Evolutionary conservation across 2,888 invertebrate species (phyloP).

Genomic region (Cerastoderma edule): DNA sequence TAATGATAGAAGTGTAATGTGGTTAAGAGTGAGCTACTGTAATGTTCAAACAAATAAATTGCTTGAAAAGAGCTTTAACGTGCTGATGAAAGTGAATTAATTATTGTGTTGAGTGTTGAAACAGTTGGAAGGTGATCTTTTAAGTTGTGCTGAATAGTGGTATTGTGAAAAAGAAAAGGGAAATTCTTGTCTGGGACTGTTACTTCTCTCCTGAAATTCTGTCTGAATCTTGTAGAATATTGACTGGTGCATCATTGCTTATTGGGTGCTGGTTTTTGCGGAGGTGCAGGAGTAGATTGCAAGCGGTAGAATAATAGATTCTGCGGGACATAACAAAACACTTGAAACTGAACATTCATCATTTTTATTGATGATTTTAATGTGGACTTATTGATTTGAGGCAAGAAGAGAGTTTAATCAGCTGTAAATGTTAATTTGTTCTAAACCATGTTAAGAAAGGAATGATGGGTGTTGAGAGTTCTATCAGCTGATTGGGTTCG

Average conservation of each 20-base stretch:
- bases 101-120: too few relatives aligned
- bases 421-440: constrained; percentile 5
- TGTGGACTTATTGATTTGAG: too few relatives aligned
- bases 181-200: constrained; percentile 18
- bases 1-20: too few relatives aligned
- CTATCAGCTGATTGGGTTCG: constrained; percentile 58
- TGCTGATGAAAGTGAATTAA: too few relatives aligned
- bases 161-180: too few relatives aligned
- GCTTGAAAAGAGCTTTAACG: too few relatives aligned
- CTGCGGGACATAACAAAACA: background rate
- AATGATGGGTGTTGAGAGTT: background rate
- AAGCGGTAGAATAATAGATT: background rate
- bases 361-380: background rate
- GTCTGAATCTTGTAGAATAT: constrained; percentile 21
- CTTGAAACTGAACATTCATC: background rate
- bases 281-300: constrained; percentile 6
- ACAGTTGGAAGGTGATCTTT: too few relatives aligned
- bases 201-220: background rate
- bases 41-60: too few relatives aligned
- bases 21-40: too few relatives aligned
- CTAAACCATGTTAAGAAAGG: background rate
- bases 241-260: constrained; percentile 20
- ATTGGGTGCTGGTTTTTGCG: constrained; percentile 13
- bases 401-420: background rate
- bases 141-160: too few relatives aligned